Evolutionary conservation across 2,113 vertebrate species (phyloP).

Genomic region (Seriola rivoliana): DNA sequence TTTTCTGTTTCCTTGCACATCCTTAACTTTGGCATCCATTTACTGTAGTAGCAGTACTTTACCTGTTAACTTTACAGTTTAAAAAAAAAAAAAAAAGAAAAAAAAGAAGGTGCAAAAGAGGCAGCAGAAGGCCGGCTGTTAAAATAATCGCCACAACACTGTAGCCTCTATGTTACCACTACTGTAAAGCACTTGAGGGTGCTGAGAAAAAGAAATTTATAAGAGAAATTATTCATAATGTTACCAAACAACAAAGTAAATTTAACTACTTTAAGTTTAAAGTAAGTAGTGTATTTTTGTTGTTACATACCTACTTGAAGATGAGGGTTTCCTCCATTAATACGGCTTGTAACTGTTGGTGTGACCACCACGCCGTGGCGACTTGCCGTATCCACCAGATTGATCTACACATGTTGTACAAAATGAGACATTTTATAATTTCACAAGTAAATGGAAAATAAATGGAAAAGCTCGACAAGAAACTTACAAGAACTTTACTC

Average conservation of each 20-base stretch:
- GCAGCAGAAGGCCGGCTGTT: constrained; percentile 83
- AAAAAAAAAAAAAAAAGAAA: constrained; percentile 81
- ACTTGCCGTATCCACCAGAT: constrained; percentile 98
- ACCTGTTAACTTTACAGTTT: constrained; percentile 99
- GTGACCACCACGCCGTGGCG: constrained; percentile 96
- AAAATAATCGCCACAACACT: constrained; percentile 89
- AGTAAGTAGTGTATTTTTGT: constrained; percentile 41
- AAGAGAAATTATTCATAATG: constrained; percentile 88
- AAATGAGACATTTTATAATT: not conserved
- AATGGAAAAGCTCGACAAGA: not conserved
- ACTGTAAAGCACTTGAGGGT: constrained; percentile 97
- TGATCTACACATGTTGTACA: constrained; percentile 87
- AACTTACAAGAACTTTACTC: constrained; percentile 78
- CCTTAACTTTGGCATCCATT: constrained; percentile 98
- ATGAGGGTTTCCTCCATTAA: constrained; percentile 91
- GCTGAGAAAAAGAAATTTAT: constrained; percentile 95
- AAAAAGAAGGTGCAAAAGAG: constrained; percentile 89
- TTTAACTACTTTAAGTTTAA: constrained; percentile 76
- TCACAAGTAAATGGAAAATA: not conserved
- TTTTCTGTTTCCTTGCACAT: constrained; percentile 92
- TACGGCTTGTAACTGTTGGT: constrained; percentile 99
- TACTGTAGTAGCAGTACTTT: constrained; percentile 95
- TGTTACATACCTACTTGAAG: constrained; percentile 91
- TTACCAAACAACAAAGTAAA: constrained; percentile 88
- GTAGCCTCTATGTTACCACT: constrained; percentile 94